These are phyloP conservation scores for Nothocercus nigrocapillus DNA, from an alignment of 2,113 vertebrate genomes.

Conservation along the genomic window DNA sequence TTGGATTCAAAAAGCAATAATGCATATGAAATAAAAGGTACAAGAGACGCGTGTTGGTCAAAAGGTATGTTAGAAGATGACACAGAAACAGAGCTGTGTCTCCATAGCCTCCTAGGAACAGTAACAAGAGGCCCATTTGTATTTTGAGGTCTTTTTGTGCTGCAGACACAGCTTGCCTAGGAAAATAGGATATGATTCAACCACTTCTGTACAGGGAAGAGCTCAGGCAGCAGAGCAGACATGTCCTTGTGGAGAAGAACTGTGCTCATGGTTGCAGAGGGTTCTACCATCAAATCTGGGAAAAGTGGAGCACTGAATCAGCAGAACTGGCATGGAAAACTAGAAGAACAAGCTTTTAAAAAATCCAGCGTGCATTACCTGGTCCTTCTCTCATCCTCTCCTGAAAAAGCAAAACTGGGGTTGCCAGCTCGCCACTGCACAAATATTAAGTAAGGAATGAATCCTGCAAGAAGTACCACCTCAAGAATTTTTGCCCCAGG, in stretches of 20 bases:
- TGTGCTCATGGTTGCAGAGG: accelerated
- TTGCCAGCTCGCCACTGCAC: neutral
- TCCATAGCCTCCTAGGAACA: neutral
- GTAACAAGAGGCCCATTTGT: neutral
- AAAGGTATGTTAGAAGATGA: neutral
- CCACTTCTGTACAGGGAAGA: neutral
- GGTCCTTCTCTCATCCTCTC: neutral
- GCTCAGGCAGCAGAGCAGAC: neutral
- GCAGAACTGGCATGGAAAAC: neutral
- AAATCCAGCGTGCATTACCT: neutral
- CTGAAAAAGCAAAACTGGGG: neutral
- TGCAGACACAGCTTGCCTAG: neutral
- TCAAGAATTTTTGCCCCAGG: slow-evolving; percentile 3
- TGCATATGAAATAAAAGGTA: neutral
- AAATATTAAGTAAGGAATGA: neutral
- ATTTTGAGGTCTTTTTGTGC: neutral
- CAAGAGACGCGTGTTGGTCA: neutral
- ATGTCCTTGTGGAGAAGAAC: neutral
- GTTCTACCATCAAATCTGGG: neutral
- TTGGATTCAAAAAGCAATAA: neutral
- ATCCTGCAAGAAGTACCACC: neutral
- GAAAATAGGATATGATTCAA: neutral
- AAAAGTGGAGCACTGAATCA: accelerated
- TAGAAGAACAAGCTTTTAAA: neutral
- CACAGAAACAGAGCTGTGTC: neutral